A percentile compares a stretch with the other conserved stretches of the same genome.
Evolutionary conservation across 2,113 vertebrate species (phyloP).

Genomic region (Hydrolagus affinis): DNA sequence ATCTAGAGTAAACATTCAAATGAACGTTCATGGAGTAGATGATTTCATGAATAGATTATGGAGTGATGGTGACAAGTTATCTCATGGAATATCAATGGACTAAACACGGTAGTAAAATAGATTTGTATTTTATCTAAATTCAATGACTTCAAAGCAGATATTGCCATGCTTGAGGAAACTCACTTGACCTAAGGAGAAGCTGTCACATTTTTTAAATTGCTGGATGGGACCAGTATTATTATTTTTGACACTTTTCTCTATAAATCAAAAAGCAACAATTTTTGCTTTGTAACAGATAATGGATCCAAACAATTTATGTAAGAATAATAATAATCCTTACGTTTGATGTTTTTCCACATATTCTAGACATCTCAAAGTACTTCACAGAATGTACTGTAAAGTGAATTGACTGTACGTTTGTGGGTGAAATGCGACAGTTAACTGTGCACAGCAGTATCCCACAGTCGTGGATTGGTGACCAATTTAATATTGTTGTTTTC

Average conservation of each 20-base stretch:
- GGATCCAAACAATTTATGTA: no score
- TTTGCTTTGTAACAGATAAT: no score
- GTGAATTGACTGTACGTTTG: no score
- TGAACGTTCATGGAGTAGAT: background rate
- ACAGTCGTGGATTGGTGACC: no score
- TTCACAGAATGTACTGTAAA: no score
- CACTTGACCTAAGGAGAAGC: background rate
- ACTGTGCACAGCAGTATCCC: no score
- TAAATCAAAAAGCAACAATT: background rate
- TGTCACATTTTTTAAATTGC: background rate
- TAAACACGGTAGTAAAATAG: background rate
- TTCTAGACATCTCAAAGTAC: no score
- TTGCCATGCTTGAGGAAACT: constrained; percentile 1
- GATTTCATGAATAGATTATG: background rate
- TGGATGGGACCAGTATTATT: background rate
- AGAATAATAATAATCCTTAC: no score
- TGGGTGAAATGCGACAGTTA: no score
- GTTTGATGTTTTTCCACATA: no score
- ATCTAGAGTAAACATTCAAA: background rate
- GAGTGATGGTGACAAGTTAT: background rate
- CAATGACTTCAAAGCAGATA: constrained; percentile 4
- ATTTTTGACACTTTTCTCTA: constrained; percentile 7
- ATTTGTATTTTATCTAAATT: background rate
- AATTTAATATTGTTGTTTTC: no score
- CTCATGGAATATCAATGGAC: background rate